Evolutionary conservation across 2,888 invertebrate species (phyloP), one percentile per base, ranked within the genome.

Genomic region (Punctoribates punctum): DNA sequence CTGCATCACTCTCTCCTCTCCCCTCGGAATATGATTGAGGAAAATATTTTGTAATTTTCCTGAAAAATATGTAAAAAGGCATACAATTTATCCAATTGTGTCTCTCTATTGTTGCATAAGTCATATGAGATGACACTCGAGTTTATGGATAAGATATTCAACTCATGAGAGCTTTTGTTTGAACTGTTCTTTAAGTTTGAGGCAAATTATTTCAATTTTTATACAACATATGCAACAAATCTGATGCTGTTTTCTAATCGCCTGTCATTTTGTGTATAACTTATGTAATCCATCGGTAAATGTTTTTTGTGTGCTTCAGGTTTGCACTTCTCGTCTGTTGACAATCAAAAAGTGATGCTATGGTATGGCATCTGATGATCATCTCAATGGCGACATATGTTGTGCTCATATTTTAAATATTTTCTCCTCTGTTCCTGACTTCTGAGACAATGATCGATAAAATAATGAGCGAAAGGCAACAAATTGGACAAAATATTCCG

Each of bases 381-480:
- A 57, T 57, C 57, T 57, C n/a, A 57, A 57, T 57, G 57, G 57
- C 57, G 25, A 57, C 57, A 57, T 20, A 57, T 57, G 57, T 25
- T 48, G 46, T 48, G 6, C 46, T 48, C 46, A 48, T 48, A 48
- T 48, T 48, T 48, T 8, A 48, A 48, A 48, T 48, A 48, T 48
- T 13, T 17, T 48, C 17, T 17, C 17, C 46, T 48, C 46, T 57
- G 20, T 57, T 57, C 57, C 57, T 57, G 57, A 17, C 25, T 3
- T 20, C 17, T 57, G 6, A 57, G 57, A 20, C 23, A 57, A 57
- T 5, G 20, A 25, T 20, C 25, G n/a, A 20, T 25, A 20, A 57
- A 57, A 57, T 17, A 11, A 11, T 57, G 57, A n/a, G 15, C 23
- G 57, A 57, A 48, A 23, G 23, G 20, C 57, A 57, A 57, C 23